phyloP scores from a whole-genome alignment of 2,888 invertebrate species.

The Aproaerema taeniolella region DNA sequence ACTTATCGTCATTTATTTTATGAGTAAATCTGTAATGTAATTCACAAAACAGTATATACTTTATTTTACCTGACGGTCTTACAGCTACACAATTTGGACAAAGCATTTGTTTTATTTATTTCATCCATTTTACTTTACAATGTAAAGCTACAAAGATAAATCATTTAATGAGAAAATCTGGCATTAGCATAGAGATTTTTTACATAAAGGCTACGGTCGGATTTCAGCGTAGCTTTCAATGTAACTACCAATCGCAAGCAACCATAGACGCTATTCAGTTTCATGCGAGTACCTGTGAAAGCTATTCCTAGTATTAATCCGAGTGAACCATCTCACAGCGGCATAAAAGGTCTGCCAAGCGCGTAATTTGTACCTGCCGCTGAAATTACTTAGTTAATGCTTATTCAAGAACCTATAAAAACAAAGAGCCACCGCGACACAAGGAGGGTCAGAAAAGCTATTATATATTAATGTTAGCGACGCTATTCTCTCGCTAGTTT shows the following conservation, averaged over 20 bases:
- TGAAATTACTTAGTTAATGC: conserved; percentile 61
- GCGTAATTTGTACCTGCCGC: conserved; percentile 50
- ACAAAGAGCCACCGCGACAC: conserved; percentile 60
- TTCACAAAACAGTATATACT: too few species aligned
- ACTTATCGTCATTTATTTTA: too few species aligned
- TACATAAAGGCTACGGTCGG: too few species aligned
- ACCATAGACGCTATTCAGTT: conserved; percentile 18
- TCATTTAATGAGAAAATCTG: too few species aligned
- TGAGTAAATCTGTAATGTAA: too few species aligned
- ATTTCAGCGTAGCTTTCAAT: conserved; percentile 12
- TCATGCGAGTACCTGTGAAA: conserved; percentile 15
- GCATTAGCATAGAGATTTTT: too few species aligned
- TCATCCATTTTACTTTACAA: too few species aligned
- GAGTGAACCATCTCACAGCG: conserved; percentile 21
- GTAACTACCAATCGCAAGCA: too few species aligned
- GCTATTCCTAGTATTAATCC: conserved; percentile 24
- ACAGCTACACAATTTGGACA: too few species aligned
- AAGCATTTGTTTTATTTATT: too few species aligned
- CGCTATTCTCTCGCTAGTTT: conserved; percentile 70
- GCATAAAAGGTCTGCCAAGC: conserved; percentile 40
- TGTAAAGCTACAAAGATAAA: too few species aligned
- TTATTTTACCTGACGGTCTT: too few species aligned
- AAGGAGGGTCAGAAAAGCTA: conserved; percentile 65
- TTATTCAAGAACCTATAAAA: conserved; percentile 71
- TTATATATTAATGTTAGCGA: conserved; percentile 73